Percentiles rank a stretch among this genome's conserved stretches.
Evolutionary conservation across 2,113 vertebrate genomes (phyloP).

Genomic region (Struthidea cinerea): DNA sequence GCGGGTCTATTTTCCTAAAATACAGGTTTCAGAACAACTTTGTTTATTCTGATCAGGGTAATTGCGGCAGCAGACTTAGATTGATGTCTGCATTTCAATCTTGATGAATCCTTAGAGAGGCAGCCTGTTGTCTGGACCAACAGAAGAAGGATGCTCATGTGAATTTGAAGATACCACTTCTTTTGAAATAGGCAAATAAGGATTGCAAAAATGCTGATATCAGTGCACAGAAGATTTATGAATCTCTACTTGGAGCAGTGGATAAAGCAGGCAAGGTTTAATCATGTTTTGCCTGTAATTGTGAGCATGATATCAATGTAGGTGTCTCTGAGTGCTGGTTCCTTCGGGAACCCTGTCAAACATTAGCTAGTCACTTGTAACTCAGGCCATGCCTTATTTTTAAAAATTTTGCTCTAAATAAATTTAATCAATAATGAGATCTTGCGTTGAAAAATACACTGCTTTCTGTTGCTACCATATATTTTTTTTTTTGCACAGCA

Average conservation of each 20-base stretch:
- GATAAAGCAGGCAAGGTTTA: not conserved
- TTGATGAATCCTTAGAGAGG: not conserved
- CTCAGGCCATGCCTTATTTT: not conserved
- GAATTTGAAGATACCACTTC: not conserved
- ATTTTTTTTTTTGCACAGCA: not conserved
- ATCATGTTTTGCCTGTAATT: not conserved
- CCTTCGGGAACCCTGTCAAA: not conserved
- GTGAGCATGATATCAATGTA: not conserved
- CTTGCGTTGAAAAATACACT: not conserved
- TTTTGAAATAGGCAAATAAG: not conserved
- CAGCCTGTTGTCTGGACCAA: not conserved
- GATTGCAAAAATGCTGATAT: not conserved
- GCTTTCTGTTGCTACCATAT: not conserved
- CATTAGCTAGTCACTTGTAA: not conserved
- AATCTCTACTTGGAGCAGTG: not conserved
- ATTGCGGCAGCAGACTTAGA: not conserved
- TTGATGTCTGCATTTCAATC: not conserved
- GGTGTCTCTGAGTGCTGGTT: not conserved
- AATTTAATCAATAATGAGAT: not conserved
- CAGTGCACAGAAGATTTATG: not conserved
- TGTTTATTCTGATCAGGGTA: not conserved
- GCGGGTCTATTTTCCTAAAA: not conserved
- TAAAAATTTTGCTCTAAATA: not conserved
- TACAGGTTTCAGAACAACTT: not conserved
- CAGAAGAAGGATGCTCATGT: not conserved